These are phyloP conservation scores for Maconellicoccus hirsutus DNA, from an alignment of 1,140 invertebrate genomes.

Conservation along the genomic window DNA sequence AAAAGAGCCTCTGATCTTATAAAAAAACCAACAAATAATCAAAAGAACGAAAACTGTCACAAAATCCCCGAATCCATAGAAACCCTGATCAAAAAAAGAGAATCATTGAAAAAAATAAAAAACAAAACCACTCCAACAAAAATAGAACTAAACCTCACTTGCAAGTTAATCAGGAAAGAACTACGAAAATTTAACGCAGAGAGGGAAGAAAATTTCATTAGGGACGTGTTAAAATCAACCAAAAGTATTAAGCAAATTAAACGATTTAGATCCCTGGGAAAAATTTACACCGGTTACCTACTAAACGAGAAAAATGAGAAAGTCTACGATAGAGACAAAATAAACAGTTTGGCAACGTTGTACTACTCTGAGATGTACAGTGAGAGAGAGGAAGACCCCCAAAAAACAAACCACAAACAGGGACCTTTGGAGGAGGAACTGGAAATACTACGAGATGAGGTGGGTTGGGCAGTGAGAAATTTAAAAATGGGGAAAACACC, in stretches of 20 bases:
- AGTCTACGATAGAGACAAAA: neutral
- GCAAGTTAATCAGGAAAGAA: neutral
- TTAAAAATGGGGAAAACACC: slow-evolving; percentile 24
- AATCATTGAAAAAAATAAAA: neutral
- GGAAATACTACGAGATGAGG: no score
- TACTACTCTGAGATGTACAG: no score
- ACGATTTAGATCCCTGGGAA: no score
- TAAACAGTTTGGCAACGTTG: neutral
- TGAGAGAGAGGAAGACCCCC: no score
- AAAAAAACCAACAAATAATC: no score
- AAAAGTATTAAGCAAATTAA: neutral
- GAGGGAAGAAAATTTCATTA: neutral
- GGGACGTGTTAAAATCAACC: neutral
- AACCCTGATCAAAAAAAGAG: neutral
- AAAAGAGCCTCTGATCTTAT: no score
- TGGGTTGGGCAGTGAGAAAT: neutral
- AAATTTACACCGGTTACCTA: neutral
- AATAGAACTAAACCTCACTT: neutral
- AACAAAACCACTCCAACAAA: neutral
- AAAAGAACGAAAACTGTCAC: no score
- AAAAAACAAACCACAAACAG: no score
- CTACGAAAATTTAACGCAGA: neutral
- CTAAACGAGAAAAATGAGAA: neutral
- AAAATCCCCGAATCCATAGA: no score
- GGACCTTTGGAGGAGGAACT: no score